Evolutionary conservation across 1,140 invertebrate species (phyloP).

Genomic region (Drosophila cardini): DNA sequence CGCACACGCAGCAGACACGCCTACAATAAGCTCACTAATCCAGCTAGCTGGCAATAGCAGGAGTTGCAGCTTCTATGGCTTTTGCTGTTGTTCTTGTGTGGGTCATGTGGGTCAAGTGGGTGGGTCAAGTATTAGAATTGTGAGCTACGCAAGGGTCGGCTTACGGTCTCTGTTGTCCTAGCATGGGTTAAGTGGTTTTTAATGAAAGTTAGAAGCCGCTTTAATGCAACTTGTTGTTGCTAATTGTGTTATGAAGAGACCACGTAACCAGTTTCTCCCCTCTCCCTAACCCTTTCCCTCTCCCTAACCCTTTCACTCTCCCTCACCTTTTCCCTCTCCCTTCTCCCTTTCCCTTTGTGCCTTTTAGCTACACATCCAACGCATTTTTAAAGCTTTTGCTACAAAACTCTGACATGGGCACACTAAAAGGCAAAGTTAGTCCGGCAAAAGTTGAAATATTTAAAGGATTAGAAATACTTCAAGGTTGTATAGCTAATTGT

Average conservation of each 20-base stretch:
- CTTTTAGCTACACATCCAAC: neutral
- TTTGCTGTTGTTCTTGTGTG: slow-evolving; percentile 36
- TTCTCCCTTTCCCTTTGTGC: neutral
- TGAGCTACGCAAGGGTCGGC: slow-evolving; percentile 35
- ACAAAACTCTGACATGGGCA: slow-evolving; percentile 24
- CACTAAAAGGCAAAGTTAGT: slow-evolving; percentile 21
- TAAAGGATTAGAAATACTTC: slow-evolving; percentile 30
- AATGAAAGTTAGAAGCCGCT: slow-evolving; percentile 82
- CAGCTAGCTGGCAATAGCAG: slow-evolving; percentile 20
- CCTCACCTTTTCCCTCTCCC: neutral
- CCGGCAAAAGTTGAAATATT: slow-evolving; percentile 13
- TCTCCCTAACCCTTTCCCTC: slow-evolving; percentile 5
- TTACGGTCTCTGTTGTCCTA: slow-evolving; percentile 60
- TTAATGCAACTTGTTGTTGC: slow-evolving; percentile 76
- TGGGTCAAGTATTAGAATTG: slow-evolving; percentile 63
- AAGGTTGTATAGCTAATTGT: slow-evolving; percentile 29
- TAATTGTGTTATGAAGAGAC: slow-evolving; percentile 58
- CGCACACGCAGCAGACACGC: slow-evolving; percentile 51
- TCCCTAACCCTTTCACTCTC: neutral
- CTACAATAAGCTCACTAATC: slow-evolving; percentile 57
- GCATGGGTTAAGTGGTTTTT: slow-evolving; percentile 78
- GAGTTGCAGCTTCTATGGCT: slow-evolving; percentile 50
- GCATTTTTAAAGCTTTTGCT: slow-evolving; percentile 37
- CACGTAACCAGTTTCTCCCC: slow-evolving; percentile 36
- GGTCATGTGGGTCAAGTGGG: slow-evolving; percentile 76